These are phyloP conservation scores for Chionoecetes opilio DNA, from an alignment of 1,140 invertebrate species.

Conservation along the genomic window DNA sequence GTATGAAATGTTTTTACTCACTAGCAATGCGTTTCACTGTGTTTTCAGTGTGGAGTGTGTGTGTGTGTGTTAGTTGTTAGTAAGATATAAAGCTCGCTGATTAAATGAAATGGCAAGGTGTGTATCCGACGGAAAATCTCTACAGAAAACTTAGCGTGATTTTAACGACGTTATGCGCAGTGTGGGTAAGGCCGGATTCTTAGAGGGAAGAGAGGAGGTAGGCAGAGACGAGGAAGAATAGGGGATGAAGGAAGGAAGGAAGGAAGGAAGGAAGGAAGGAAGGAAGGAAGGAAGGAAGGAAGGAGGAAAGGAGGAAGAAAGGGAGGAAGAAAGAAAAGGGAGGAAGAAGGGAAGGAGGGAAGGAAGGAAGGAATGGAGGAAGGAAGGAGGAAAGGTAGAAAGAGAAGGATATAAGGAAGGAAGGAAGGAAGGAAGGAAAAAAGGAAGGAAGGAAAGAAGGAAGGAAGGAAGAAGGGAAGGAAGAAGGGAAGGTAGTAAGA, in stretches of 20 bases:
- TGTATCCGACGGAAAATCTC: too few species aligned
- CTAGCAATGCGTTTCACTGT: too few species aligned
- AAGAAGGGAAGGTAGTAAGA: background rate
- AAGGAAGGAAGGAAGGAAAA: background rate
- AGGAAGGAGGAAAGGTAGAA: background rate
- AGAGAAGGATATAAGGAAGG: background rate
- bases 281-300: background rate
- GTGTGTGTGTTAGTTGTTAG: too few species aligned
- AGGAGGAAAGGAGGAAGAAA: background rate
- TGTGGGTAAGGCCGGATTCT: too few species aligned
- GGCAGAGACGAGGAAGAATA: too few species aligned
- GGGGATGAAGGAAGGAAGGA: background rate
- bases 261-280: background rate
- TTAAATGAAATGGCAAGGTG: too few species aligned
- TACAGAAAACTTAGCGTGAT: too few species aligned
- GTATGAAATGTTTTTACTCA: too few species aligned
- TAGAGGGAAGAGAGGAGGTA: too few species aligned
- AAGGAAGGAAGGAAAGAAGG: background rate
- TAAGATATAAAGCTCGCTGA: too few species aligned
- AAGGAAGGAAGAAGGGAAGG: background rate
- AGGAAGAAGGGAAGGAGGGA: background rate
- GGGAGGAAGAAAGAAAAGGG: background rate
- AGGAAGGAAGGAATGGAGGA: background rate
- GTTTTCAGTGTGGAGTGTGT: too few species aligned
- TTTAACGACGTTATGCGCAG: too few species aligned